Evolutionary conservation across 2,888 invertebrate genomes (phyloP), one percentile per base, ranked within the genome.

Genomic region (Halocaridina rubra): DNA sequence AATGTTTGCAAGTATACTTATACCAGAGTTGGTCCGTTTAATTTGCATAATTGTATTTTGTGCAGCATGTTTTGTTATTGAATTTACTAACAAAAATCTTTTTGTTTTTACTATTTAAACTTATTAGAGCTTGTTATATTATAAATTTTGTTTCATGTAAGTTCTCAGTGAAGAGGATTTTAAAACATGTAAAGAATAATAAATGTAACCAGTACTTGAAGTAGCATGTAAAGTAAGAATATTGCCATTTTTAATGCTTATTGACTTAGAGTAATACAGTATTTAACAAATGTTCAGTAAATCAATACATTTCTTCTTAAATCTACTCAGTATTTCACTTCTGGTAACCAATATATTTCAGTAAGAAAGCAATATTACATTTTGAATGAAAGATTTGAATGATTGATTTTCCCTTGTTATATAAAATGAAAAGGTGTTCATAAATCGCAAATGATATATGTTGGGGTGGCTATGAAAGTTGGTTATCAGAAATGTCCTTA

Each of bases 201-300:
- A 53, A 53, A 53, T 19, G 74, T 46, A 75, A 75, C 46, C 53
- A 75, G 46, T 53, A 53, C 24, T 64, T 67, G 72, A 78, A 57
- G 69, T 32, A 72, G 82, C 82, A 84, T 84, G 82, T 78, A 53
- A 80, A 72, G 32, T 72, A 80, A 19, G 71, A 32, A 64, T 59
- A 71, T n/a, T n/a, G n/a, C 67, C 77, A 78, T 76, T 16, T 27
- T 53, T 76, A 76, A 76, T 76, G 69, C 76, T 76, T 76, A 81
- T 30, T 81, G 78, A 39, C 76, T 67, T 71, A 53, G 53, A 29
- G 61, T n/a, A n/a, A n/a, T n/a, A n/a, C n/a, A n/a, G n/a, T n/a
- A n/a, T n/a, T n/a, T n/a, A n/a, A n/a, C n/a, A n/a, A n/a, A 22
- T 72, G 78, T 46, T 61, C 46, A 78, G 61, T 74, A 78, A 29